phyloP scores from a whole-genome alignment of 2,797 vertebrate genomes.

The Oreochromis grahami region DNA sequence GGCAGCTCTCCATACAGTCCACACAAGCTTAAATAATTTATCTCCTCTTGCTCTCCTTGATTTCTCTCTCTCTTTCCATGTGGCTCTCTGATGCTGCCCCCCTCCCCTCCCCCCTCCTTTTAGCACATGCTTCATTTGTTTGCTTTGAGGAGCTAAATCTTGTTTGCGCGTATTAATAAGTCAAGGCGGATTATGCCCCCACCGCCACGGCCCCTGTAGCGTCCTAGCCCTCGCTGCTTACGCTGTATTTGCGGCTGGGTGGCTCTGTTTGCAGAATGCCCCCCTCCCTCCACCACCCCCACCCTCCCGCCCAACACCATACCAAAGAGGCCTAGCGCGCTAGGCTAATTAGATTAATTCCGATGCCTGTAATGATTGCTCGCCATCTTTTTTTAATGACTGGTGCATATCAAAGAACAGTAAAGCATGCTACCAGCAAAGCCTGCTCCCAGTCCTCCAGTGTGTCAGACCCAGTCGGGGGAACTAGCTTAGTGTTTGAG shows the following conservation, averaged over 20 bases:
- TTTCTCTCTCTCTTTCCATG: constrained; percentile 24
- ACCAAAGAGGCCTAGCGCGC: constrained; percentile 50
- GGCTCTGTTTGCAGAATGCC: constrained; percentile 63
- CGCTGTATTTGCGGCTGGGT: constrained; percentile 50
- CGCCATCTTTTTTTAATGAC: constrained; percentile 82
- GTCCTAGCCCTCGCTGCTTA: constrained; percentile 47
- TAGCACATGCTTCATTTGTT: constrained; percentile 73
- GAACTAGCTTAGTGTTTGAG: constrained; percentile 41
- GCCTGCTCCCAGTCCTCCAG: constrained; percentile 28
- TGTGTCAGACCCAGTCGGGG: constrained; percentile 35
- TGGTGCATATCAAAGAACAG: constrained; percentile 75
- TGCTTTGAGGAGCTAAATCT: constrained; percentile 78
- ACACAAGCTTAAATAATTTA: constrained; percentile 62
- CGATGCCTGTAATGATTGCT: constrained; percentile 78
- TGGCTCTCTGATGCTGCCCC: neutral
- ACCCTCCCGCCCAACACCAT: neutral
- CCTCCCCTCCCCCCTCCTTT: constrained; percentile 21
- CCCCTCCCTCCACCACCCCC: neutral
- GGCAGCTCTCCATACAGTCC: constrained; percentile 40
- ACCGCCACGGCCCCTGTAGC: constrained; percentile 25
- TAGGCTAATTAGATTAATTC: constrained; percentile 81
- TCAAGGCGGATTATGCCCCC: constrained; percentile 66
- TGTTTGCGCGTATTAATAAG: constrained; percentile 78
- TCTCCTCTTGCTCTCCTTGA: constrained; percentile 37
- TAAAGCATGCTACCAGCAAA: constrained; percentile 58